Conservation (phyloP, 1,140 invertebrate genomes). For the Hyposmocoma kahamanoa region DNA sequence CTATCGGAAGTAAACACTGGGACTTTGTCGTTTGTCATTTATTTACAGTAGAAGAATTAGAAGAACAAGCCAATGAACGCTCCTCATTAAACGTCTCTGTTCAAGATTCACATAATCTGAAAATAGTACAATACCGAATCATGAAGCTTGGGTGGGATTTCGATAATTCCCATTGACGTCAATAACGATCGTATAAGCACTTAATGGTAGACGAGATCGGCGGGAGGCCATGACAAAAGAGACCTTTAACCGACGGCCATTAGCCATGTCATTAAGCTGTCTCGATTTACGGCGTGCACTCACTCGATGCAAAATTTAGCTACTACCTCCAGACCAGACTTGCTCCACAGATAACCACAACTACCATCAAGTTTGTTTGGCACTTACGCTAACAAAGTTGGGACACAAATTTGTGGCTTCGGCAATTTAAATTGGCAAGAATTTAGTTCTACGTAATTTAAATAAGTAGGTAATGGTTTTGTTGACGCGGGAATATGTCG, state of each 20-base stretch:
- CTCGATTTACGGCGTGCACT: constrained; percentile 29
- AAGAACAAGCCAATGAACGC: too few species aligned
- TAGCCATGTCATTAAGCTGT: constrained; percentile 41
- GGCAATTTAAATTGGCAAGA: background rate
- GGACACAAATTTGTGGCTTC: background rate
- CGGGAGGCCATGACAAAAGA: constrained; percentile 31
- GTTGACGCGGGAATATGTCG: too few species aligned
- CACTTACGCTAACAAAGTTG: background rate
- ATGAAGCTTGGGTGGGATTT: too few species aligned
- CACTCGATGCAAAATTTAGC: constrained; percentile 9
- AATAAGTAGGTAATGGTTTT: too few species aligned
- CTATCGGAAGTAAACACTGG: too few species aligned
- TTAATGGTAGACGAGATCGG: constrained; percentile 18
- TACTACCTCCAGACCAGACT: background rate
- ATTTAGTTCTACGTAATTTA: background rate
- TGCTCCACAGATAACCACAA: constrained; percentile 2
- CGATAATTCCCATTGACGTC: constrained; percentile 5
- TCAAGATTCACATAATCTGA: too few species aligned
- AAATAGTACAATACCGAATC: too few species aligned
- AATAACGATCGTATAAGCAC: constrained; percentile 13
- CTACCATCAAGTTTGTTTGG: constrained; percentile 4
- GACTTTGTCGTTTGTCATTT: too few species aligned
- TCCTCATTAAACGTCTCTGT: too few species aligned
- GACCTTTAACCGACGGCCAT: constrained; percentile 31
- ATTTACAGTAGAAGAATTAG: too few species aligned